Base-by-base conservation (phyloP, 2,113 vertebrate species). In the Plotosus lineatus region DNA sequence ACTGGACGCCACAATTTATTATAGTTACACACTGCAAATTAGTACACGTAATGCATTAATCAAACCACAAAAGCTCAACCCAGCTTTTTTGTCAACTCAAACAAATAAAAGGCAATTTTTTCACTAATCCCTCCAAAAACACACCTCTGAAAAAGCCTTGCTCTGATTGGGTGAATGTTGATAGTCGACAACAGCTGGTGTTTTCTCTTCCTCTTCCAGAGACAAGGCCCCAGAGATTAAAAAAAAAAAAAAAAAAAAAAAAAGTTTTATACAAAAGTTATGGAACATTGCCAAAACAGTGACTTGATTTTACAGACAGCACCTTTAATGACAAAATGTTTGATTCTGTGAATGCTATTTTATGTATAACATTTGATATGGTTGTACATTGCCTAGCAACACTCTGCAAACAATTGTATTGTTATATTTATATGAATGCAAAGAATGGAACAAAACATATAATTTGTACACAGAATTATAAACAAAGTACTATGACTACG, bases 291-390 rank as follows among this genome's bases (percentile, higher is more conserved):
- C 31, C 26, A 60, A 5, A 31, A 15, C 28, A 31, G 1, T 48
- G 11, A 53, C 21, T 53, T n/a, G 8, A n/a, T 53, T 53, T 53
- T 51, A 6, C 50, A 6, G 19, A 51, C 50, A 21, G 19, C 17
- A 53, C 4, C 40, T 69, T 48, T 71, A 71, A 71, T 28, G 46
- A 71, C 5, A 48, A 71, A 46, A n/a, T n/a, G n/a, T 48, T 71
- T 3, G 19, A 48, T 28, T 28, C 5, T 48, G 28, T 46, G 26
- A 5, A 11, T 1, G 3, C 19, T 38, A 69, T 69, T 69, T 69
- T 69, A 14, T 40, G 33, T 66, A 23, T 66, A 19, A 8, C 19
- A 28, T 58, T 2, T 61, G 15, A 33, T 60, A 60, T 33, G 15
- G 28, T 61, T 0, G 6, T 48, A 12, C n/a, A 71, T 15, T 46